phyloP scores from a whole-genome alignment of 2,797 vertebrate species.

The Myotis pilosus region DNA sequence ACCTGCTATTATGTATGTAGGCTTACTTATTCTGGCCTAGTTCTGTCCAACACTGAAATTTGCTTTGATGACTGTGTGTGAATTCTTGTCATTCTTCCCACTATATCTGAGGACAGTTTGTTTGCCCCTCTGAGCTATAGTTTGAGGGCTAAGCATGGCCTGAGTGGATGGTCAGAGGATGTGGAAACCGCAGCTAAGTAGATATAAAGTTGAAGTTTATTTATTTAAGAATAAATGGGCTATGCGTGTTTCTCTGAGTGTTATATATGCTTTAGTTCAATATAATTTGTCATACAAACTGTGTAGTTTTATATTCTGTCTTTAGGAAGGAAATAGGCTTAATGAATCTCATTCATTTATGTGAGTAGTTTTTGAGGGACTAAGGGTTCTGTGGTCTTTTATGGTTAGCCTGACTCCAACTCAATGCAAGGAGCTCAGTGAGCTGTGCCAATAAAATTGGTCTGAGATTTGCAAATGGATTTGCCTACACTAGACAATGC shows the following conservation, averaged over 20 bases:
- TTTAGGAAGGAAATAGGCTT: background rate
- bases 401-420: background rate
- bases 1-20: background rate
- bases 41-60: background rate
- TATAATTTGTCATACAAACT: background rate
- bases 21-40: background rate
- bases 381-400: background rate
- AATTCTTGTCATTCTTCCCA: background rate
- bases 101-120: background rate
- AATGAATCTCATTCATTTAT: background rate
- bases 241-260: background rate
- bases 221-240: background rate
- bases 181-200: background rate
- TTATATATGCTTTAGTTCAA: background rate
- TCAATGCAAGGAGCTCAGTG: background rate
- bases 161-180: background rate
- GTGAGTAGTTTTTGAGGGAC: background rate
- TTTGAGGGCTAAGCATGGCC: background rate
- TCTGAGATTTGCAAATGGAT: background rate
- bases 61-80: background rate
- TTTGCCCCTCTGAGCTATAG: background rate
- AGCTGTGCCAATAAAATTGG: background rate
- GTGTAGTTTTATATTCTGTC: background rate
- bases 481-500: background rate
- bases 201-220: background rate